Evolutionary conservation across 2,888 invertebrate species (phyloP), one percentile per base, ranked within the genome.

Genomic region (Clanis bilineata): DNA sequence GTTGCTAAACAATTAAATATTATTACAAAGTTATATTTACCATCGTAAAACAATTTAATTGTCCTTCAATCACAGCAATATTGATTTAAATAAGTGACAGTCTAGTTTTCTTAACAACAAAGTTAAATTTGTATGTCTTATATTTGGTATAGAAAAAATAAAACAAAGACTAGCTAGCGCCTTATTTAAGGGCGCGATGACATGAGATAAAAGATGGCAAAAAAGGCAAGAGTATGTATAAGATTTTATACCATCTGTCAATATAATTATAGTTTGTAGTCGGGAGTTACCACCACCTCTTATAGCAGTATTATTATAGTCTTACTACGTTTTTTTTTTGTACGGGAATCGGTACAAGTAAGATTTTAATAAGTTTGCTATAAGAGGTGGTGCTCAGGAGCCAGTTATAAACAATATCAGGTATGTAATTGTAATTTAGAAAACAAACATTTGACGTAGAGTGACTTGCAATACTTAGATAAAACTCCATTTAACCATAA

Each of bases 1-100:
- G 61, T 65, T 62, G 66, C 58, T 61, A 64, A 63, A 67, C 66
- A 71, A 70, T 67, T 62, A 62, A 67, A 60, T 60, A 5, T n/a
- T 47, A 54, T 28, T 67, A 69, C 69, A 68, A 70, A 28, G 9
- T 51, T 47, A 18, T 15, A n/a, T 32, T 32, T 32, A 3, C 51
- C 2, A 32, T 15, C 18, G 15, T 18, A 7, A 32, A 10, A 28
- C n/a, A 51, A 10, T 32, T 4, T 28, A 51, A 0, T 7, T 18
- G 15, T 15, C 15, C 4, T 28, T 32, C 9, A 9, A 6, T 5
- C 28, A 32, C 18, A 18, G 51, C 4, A 4, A 51, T 10, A 28
- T 15, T 18, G 9, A 23, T 15, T 4, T 0, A 9, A 10, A 32
- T 18, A 10, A 18, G 1, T 6, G 3, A 12, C 10, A 5, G 5